phyloP scores from a whole-genome alignment of 2,797 vertebrate species.

The Xiphorhynchus erythropygius region DNA sequence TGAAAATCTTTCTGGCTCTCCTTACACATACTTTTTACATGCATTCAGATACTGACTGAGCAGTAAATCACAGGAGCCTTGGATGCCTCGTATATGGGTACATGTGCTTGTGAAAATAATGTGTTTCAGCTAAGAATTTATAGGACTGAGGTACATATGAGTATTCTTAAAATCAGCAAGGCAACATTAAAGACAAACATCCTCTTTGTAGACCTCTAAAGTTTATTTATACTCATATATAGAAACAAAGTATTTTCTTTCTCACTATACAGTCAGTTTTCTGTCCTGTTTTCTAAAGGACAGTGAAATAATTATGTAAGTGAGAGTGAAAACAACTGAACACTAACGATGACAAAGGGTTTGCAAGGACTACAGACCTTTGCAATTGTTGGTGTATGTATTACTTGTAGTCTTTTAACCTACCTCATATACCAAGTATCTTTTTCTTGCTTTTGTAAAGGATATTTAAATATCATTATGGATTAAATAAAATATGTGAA shows the following conservation, averaged over 20 bases:
- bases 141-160: neutral
- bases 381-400: neutral
- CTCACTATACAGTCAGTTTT: neutral
- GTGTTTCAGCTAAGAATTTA: neutral
- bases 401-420: neutral
- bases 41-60: neutral
- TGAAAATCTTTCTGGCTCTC: neutral
- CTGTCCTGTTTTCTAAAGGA: neutral
- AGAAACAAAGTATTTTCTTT: neutral
- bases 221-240: neutral
- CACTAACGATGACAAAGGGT: rapidly evolving
- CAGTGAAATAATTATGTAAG: neutral
- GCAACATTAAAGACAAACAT: neutral
- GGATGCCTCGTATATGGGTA: rapidly evolving
- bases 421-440: neutral
- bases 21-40: neutral
- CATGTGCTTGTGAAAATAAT: neutral
- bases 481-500: neutral
- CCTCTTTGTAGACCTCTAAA: neutral
- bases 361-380: neutral
- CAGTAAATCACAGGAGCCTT: neutral
- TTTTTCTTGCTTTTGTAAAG: neutral
- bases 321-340: neutral
- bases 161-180: neutral
- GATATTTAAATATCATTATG: neutral